Evolutionary conservation across 2,113 vertebrate genomes (phyloP).

Genomic region (Plotosus lineatus): DNA sequence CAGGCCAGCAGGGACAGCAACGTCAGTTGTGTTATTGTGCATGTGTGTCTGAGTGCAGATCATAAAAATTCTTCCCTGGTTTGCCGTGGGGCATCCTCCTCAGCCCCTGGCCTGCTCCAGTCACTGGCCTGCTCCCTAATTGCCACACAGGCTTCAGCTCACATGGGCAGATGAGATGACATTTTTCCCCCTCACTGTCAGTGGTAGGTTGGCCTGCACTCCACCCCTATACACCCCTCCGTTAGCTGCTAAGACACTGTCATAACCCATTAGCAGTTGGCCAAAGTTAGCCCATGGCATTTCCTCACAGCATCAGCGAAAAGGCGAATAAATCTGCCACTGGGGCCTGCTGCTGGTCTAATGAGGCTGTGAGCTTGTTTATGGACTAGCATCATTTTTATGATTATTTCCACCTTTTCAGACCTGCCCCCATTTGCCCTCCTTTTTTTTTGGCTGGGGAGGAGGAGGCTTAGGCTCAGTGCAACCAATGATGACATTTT

Average conservation of each 20-base stretch:
- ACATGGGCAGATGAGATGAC: conserved; percentile 89
- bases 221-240: conserved; percentile 70
- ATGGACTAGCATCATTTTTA: conserved; percentile 90
- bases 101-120: conserved; percentile 92
- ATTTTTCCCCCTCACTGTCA: conserved; percentile 71
- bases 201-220: conserved; percentile 33
- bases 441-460: conserved; percentile 76
- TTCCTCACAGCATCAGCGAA: conserved; percentile 87
- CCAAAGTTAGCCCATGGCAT: conserved; percentile 92
- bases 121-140: conserved; percentile 96
- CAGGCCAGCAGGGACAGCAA: conserved; percentile 52
- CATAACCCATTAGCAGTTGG: conserved; percentile 92
- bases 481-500: conserved; percentile 75
- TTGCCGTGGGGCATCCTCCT: conserved; percentile 90
- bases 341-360: conserved; percentile 89
- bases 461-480: conserved; percentile 73
- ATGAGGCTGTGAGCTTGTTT: conserved; percentile 96
- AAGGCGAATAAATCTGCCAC: conserved; percentile 88
- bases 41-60: conserved; percentile 60
- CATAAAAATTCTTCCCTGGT: conserved; percentile 76
- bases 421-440: conserved; percentile 66
- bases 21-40: conserved; percentile 49
- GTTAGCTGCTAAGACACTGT: conserved; percentile 97
- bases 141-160: conserved; percentile 86
- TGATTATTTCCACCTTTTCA: conserved; percentile 92